A percentile compares a stretch with the other conserved stretches of the same genome.
Evolutionary conservation across 2,888 invertebrate species (phyloP).

Genomic region (Leucania comma): DNA sequence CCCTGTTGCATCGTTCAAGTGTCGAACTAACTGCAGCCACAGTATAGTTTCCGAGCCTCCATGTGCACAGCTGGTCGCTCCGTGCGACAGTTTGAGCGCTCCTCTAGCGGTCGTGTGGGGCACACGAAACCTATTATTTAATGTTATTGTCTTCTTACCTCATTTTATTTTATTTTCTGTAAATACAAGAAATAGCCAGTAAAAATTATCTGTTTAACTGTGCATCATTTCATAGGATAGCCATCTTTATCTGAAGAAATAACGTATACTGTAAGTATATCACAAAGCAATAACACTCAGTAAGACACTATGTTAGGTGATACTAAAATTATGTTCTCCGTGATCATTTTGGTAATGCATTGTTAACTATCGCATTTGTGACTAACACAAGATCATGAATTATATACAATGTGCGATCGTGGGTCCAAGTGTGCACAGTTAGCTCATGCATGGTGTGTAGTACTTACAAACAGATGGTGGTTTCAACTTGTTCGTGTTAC

Average conservation of each 20-base stretch:
- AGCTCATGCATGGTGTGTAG: constrained; percentile 87
- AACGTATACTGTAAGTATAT: constrained; percentile 91
- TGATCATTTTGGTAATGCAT: constrained; percentile 78
- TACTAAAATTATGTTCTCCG: constrained; percentile 80
- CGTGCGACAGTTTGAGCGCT: constrained; percentile 26
- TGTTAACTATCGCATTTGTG: constrained; percentile 77
- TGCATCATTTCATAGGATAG: constrained; percentile 94
- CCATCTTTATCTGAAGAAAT: constrained; percentile 92
- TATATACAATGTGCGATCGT: constrained; percentile 71
- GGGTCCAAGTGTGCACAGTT: constrained; percentile 80
- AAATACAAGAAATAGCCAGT: constrained; percentile 91
- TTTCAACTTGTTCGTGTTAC: constrained; percentile 74
- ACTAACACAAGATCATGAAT: constrained; percentile 75
- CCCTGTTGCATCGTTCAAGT: constrained; percentile 56
- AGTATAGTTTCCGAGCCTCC: constrained; percentile 58
- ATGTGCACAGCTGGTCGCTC: constrained; percentile 57
- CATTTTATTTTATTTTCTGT: constrained; percentile 83
- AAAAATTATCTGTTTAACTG: constrained; percentile 95
- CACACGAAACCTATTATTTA: constrained; percentile 65
- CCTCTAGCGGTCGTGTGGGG: constrained; percentile 54
- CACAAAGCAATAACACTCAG: constrained; percentile 90
- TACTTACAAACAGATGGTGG: constrained; percentile 84
- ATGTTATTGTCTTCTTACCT: constrained; percentile 74
- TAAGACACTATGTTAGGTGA: constrained; percentile 89
- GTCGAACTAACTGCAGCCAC: constrained; percentile 63